These are phyloP conservation scores for Epizoanthus fatuus DNA, from an alignment of 92 coral and sea anemone genomes.

Conservation along the genomic window DNA sequence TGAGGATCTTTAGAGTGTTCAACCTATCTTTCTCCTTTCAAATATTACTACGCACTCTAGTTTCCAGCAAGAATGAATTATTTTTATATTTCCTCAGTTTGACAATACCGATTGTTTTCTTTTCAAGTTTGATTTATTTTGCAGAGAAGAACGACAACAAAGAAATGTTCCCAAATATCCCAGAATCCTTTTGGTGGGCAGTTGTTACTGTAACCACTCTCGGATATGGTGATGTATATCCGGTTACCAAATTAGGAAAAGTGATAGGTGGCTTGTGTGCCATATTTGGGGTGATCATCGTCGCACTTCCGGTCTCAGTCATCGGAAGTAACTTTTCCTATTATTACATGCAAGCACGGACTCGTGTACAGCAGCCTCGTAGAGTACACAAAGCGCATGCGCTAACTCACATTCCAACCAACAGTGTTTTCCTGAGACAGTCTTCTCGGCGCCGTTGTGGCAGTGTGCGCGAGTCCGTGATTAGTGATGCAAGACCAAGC, in stretches of 20 bases:
- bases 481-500: not conserved
- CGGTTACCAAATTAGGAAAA: slow-evolving; percentile 92
- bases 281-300: slow-evolving; percentile 91
- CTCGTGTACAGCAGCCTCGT: slow-evolving; percentile 95
- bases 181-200: slow-evolving; percentile 99
- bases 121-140: slow-evolving; percentile 94
- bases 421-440: slow-evolving; percentile 30
- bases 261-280: slow-evolving; percentile 95
- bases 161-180: slow-evolving; percentile 92
- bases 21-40: slow-evolving; percentile 95
- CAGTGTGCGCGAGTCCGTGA: not conserved
- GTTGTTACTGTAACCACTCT: slow-evolving; percentile 96
- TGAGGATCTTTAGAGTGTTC: slow-evolving; percentile 87
- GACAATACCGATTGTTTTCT: slow-evolving; percentile 90
- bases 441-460: slow-evolving; percentile 26
- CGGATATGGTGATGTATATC: slow-evolving; percentile 97
- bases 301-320: slow-evolving; percentile 98
- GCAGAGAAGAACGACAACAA: slow-evolving; percentile 92
- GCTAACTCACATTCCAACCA: slow-evolving; percentile 43
- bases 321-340: slow-evolving; percentile 95
- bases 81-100: slow-evolving; percentile 88
- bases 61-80: slow-evolving; percentile 93
- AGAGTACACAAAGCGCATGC: slow-evolving; percentile 44
- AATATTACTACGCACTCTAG: slow-evolving; percentile 88
- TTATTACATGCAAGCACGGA: slow-evolving; percentile 96